Conservation (phyloP, 2,797 vertebrate genomes). For the Harpagifer antarcticus region DNA sequence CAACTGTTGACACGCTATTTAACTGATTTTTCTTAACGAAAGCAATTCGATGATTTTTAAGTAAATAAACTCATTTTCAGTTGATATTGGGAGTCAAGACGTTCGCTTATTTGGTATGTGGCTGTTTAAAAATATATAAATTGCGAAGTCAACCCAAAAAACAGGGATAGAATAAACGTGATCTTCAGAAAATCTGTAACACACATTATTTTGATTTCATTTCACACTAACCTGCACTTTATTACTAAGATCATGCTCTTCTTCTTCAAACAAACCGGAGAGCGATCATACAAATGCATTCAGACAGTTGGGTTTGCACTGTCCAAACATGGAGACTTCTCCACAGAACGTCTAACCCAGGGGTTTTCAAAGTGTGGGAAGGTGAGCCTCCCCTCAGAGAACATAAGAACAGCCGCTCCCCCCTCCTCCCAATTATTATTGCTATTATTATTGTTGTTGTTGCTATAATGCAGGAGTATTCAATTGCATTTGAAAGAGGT, state of each 20-base stretch:
- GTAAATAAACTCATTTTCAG: too few species aligned
- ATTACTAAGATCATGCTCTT: neutral
- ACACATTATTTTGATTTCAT: neutral
- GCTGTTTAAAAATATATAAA: neutral
- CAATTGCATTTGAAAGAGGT: too few species aligned
- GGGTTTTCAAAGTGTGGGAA: neutral
- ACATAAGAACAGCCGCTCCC: too few species aligned
- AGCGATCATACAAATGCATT: conserved; percentile 28
- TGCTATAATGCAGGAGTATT: too few species aligned
- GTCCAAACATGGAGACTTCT: conserved; percentile 25
- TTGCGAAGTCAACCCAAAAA: conserved; percentile 4
- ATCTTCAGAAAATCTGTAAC: neutral
- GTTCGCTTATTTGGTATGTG: too few species aligned
- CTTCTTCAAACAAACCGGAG: conserved; percentile 12
- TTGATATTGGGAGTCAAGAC: too few species aligned
- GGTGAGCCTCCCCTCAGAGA: too few species aligned
- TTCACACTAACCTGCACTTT: conserved; percentile 4
- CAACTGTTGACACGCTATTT: too few species aligned
- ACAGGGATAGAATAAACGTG: neutral
- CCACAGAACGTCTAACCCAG: conserved; percentile 8
- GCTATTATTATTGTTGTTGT: too few species aligned
- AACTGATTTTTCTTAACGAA: too few species aligned
- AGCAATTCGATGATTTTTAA: too few species aligned
- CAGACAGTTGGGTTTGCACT: conserved; percentile 15
- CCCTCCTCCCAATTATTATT: too few species aligned